Percentiles rank a stretch among this genome's conserved stretches.
Conservation (phyloP, 2,888 invertebrate species). For the Melieria picta region DNA sequence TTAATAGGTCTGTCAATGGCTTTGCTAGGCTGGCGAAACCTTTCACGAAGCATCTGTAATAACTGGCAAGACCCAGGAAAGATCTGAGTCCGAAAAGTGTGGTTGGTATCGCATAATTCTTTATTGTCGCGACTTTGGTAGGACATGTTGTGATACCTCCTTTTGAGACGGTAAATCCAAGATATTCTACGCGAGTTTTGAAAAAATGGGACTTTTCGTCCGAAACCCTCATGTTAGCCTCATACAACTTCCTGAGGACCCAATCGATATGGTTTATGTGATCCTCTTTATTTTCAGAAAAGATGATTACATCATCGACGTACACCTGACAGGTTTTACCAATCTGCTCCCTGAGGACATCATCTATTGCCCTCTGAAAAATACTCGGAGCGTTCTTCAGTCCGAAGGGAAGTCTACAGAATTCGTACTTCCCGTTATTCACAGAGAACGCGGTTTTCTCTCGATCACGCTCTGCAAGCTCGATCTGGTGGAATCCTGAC, state of each 20-base stretch:
- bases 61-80: neutral
- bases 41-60: slow-evolving; percentile 18
- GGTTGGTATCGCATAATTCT: slow-evolving; percentile 8
- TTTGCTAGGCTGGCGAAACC: slow-evolving; percentile 23
- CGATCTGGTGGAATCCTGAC: slow-evolving; percentile 38
- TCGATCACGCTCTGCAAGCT: slow-evolving; percentile 18
- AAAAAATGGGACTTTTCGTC: slow-evolving; percentile 30
- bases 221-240: slow-evolving; percentile 32
- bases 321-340: slow-evolving; percentile 30
- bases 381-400: too few species aligned
- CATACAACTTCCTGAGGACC: slow-evolving; percentile 15
- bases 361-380: too few species aligned
- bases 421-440: too few species aligned
- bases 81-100: slow-evolving; percentile 6
- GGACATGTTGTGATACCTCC: slow-evolving; percentile 3
- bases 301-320: slow-evolving; percentile 15
- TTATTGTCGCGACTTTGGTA: slow-evolving; percentile 22
- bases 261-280: slow-evolving; percentile 19
- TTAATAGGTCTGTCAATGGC: slow-evolving; percentile 7
- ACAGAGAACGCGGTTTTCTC: too few species aligned
- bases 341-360: too few species aligned
- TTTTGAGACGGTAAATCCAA: slow-evolving; percentile 3
- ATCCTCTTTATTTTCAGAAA: neutral
- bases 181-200: slow-evolving; percentile 14
- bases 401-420: too few species aligned